Percentiles rank a stretch among this genome's conserved stretches.
Evolutionary conservation across 2,888 invertebrate species (phyloP).

Genomic region (Aromia moschata): DNA sequence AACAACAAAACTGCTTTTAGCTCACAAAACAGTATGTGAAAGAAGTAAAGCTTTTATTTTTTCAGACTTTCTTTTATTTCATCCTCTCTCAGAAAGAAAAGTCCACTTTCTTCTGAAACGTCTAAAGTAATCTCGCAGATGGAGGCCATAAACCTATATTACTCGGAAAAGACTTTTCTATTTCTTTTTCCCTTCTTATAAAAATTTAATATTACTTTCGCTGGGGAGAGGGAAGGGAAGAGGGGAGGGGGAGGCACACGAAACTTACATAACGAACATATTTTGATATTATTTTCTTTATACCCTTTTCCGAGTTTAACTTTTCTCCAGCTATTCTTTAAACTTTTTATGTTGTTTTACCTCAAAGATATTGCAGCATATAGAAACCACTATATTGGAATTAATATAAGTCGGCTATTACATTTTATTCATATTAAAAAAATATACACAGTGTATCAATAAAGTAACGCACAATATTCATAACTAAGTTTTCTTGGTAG

Average conservation of each 20-base stretch:
- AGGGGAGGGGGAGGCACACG: constrained; percentile 35
- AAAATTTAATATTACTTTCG: constrained; percentile 64
- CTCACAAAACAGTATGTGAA: constrained; percentile 56
- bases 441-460: too few species aligned
- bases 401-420: too few species aligned
- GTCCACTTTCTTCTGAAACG: constrained; percentile 63
- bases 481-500: too few species aligned
- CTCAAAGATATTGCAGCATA: not conserved
- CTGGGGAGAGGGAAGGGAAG: constrained; percentile 44
- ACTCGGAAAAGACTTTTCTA: constrained; percentile 64
- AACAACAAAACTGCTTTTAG: constrained; percentile 56
- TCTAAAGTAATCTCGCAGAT: constrained; percentile 65
- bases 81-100: constrained; percentile 55
- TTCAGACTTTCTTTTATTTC: constrained; percentile 44
- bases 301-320: constrained; percentile 12
- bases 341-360: constrained; percentile 9
- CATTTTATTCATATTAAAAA: too few species aligned
- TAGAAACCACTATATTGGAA: not conserved
- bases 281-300: constrained; percentile 45
- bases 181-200: constrained; percentile 63
- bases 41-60: constrained; percentile 56
- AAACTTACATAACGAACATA: constrained; percentile 44
- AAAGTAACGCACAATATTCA: too few species aligned
- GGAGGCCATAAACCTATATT: constrained; percentile 65
- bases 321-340: constrained; percentile 3